Evolutionary conservation across 2,797 vertebrate genomes (phyloP), one percentile per base, ranked within the genome.

Genomic region (Schizothorax lantsangensis): DNA sequence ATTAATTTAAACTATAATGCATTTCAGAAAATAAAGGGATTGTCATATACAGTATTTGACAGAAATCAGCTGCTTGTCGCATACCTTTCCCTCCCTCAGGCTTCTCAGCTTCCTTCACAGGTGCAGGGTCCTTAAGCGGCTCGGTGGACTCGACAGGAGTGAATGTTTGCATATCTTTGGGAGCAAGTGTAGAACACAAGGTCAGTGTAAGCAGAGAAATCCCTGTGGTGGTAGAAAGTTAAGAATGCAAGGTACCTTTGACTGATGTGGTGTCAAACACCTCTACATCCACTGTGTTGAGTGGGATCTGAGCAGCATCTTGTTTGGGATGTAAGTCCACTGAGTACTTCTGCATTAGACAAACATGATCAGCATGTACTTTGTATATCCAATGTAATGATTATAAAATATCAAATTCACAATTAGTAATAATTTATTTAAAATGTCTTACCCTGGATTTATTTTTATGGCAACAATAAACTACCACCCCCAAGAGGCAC

Each of bases 261-360:
- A 87, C 89, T 79, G 92, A 21, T 2, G 1, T 72, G 2, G 81
- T 0, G 10, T 92, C 92, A 59, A 10, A n/a, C 2, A 73, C 0
- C 0, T 92, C 92, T 8, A 85, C 89, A 0, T 93, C 92, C 30
- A 93, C 9, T 0, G 83, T 7, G 68, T 92, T 94, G 52, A 96
- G 92, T 43, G 95, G 95, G 83, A 95, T 90, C 38, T 92, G 90
- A 43, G 90, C 88, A 19, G 94, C 95, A 83, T 95, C 94, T 0
- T 69, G 89, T 88, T 92, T 93, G 54, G 85, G 64, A 1, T 52
- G 66, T 3, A 92, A 64, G 72, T 96, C 92, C 1, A 94, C 59
- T 0, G 93, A 93, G 78, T 93, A 90, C 23, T 75, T 92, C 95
- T 95, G 90, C 8, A 64, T 85, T 38, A 79, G 23, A 82, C 38